Evolutionary conservation across 2,797 vertebrate species (phyloP).

Genomic region (Streptopelia turtur): DNA sequence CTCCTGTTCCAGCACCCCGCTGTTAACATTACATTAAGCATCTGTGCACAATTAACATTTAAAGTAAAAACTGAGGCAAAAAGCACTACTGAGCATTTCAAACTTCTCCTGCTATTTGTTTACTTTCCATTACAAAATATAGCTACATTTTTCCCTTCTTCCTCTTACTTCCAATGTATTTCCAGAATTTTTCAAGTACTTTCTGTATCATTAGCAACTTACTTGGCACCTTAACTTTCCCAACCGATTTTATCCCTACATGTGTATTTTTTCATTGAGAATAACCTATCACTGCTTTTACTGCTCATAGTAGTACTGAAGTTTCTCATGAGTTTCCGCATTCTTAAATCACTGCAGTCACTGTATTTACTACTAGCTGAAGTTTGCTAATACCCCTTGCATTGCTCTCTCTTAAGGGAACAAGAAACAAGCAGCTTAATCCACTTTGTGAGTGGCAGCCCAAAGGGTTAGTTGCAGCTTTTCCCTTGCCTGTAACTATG

Average conservation of each 20-base stretch:
- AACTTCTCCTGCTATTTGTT: not conserved
- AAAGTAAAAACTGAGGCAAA: not conserved
- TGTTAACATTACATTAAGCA: not conserved
- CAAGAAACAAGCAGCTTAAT: not conserved
- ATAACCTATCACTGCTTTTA: not conserved
- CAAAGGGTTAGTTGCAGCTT: not conserved
- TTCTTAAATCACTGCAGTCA: not conserved
- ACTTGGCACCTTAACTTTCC: not conserved
- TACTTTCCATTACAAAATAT: not conserved
- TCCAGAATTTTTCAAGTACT: not conserved
- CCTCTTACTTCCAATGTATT: not conserved
- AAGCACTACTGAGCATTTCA: not conserved
- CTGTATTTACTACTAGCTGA: not conserved
- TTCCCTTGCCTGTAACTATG: not conserved
- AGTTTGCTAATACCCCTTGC: not conserved
- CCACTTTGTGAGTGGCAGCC: not conserved
- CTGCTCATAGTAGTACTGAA: not conserved
- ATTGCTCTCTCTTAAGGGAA: not conserved
- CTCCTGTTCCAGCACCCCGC: not conserved
- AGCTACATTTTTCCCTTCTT: not conserved
- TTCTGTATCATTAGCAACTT: not conserved
- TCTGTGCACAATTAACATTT: not conserved
- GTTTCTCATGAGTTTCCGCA: not conserved
- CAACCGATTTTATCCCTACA: not conserved
- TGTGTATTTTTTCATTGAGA: not conserved